A percentile compares a stretch with the other conserved stretches of the same genome.
Evolutionary conservation across 1,140 invertebrate species (phyloP).

Genomic region (Charaxes varanes): DNA sequence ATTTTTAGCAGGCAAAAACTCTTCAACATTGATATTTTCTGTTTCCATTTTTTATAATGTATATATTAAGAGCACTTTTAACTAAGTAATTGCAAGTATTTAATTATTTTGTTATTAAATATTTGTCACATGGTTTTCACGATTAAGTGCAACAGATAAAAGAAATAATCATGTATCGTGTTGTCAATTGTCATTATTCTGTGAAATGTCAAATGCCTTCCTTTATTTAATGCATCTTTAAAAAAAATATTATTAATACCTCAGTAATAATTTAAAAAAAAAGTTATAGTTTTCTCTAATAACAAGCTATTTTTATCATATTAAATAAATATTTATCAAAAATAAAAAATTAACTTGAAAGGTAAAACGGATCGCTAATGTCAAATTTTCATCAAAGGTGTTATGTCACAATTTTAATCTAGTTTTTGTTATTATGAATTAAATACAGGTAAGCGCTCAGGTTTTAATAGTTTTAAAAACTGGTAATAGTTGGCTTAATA

Average conservation of each 20-base stretch:
- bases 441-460: slow-evolving; percentile 17
- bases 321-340: background rate
- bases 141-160: slow-evolving; percentile 25
- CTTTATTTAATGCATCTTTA: no score
- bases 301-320: no score
- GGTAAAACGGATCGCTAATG: background rate
- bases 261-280: no score
- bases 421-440: slow-evolving; percentile 28
- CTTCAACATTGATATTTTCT: slow-evolving; percentile 75
- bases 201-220: background rate
- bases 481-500: background rate
- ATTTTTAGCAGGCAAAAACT: slow-evolving; percentile 73
- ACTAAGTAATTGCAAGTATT: slow-evolving; percentile 2
- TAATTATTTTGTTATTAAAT: slow-evolving; percentile 17
- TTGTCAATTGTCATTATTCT: background rate
- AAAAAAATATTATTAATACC: no score
- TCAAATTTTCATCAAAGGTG: slow-evolving; percentile 15
- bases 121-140: slow-evolving; percentile 31
- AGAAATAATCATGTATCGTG: background rate
- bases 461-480: background rate
- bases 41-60: slow-evolving; percentile 43
- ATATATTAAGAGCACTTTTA: background rate
- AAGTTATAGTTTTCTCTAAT: no score
- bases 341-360: background rate
- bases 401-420: slow-evolving; percentile 23